Evolutionary conservation across 2,113 vertebrate species (phyloP).

Genomic region (Ardeotis arabs): DNA sequence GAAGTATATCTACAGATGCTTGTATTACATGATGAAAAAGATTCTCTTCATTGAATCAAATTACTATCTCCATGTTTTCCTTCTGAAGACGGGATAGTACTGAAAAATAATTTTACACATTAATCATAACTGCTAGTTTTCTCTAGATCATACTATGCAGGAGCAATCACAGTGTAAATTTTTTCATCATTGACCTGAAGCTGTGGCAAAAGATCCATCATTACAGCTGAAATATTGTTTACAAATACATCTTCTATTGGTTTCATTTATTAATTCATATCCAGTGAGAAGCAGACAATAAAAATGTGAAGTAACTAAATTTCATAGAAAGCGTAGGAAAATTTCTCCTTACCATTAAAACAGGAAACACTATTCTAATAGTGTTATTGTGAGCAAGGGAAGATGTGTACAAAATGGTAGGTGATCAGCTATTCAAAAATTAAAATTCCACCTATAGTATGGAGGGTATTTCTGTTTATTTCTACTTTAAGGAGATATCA

Average conservation of each 20-base stretch:
- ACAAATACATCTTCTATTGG: neutral
- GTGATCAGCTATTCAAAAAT: neutral
- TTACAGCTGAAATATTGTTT: neutral
- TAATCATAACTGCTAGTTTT: neutral
- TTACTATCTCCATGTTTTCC: neutral
- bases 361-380: neutral
- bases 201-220: neutral
- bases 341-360: neutral
- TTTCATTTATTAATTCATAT: neutral
- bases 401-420: neutral
- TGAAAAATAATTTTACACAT: neutral
- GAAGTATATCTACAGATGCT: neutral
- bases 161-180: accelerated
- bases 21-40: neutral
- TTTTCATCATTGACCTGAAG: neutral
- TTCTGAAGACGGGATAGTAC: neutral
- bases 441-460: neutral
- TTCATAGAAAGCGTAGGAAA: neutral
- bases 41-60: neutral
- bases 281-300: neutral
- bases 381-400: accelerated
- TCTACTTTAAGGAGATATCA: neutral
- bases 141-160: neutral
- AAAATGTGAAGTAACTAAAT: neutral
- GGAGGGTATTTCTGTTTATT: neutral